Base-by-base conservation (phyloP, 2,888 invertebrate genomes). In the Stenchaetothrips biformis region DNA sequence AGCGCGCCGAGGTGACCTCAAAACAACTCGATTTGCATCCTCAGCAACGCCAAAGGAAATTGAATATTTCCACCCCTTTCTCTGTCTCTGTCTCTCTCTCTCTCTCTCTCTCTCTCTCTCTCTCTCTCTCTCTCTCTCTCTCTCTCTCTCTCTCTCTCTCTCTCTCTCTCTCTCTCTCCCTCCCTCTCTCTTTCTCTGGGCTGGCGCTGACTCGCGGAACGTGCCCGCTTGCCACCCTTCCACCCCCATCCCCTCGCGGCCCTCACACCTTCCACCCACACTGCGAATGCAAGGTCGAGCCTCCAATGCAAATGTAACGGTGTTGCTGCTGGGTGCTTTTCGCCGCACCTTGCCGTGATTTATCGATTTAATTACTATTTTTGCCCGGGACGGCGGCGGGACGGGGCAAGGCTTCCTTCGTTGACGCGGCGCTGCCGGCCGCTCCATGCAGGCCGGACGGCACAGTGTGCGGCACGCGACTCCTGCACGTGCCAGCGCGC, bases 31-130 rank as follows among this genome's bases (percentile, higher is more conserved):
- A 7, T 74, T 74, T 74, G 67, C 67, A 74, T 74, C 67, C 67
- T 74, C 67, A 74, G 67, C 67, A 74, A 74, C 21, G 25, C 67
- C 21, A 74, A 25, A 25, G 67, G 67, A 74, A 74, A 74, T 74
- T 74, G 67, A 74, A 74, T 74, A 74, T 74, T 74, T 74, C 67
- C 67, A 74, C 21, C 67, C 67, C 67, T 74, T 74, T 74, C 67
- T 25, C 67, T 74, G 3, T 25, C 67, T 21, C 67, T 21, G 2
- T 37, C 37, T 37, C 37, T 37, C 37, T 37, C 37, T 37, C 4
- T 37, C 37, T 37, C 37, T 37, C 37, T 37, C 37, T 37, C 37
- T 37, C 37, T 37, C 4, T 37, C 37, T 37, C 37, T n/a, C 67
- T 74, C 25, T 74, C 67, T 25, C 67, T 74, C 9, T 25, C 67